A percentile compares a stretch with the other conserved stretches of the same genome.
Conservation (phyloP, 2,113 vertebrate genomes). For the Chaetodon trifascialis region DNA sequence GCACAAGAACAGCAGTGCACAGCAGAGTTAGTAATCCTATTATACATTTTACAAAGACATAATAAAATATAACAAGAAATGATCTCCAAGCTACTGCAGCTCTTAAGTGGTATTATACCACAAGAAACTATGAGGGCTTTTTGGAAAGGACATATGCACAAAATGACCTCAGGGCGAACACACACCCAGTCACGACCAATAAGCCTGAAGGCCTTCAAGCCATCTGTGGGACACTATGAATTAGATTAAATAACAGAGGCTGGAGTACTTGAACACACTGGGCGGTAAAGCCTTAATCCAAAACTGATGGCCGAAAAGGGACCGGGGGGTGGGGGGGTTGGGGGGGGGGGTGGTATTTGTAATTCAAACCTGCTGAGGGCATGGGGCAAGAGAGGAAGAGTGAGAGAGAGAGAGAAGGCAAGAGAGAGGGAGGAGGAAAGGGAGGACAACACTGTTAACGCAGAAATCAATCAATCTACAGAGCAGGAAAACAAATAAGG, state of each 20-base stretch:
- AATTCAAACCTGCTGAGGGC: constrained; percentile 48
- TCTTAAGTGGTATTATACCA: background rate
- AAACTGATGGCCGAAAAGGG: constrained; percentile 59
- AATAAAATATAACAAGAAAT: constrained; percentile 21
- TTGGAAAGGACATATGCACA: background rate
- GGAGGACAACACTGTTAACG: constrained; percentile 18
- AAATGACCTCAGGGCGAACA: background rate
- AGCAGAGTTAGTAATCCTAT: constrained; percentile 47
- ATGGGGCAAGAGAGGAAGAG: background rate
- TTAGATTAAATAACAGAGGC: constrained; percentile 46
- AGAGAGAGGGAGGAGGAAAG: background rate
- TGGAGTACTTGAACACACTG: constrained; percentile 23
- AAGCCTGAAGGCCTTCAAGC: constrained; percentile 33
- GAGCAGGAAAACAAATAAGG: background rate
- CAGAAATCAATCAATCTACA: constrained; percentile 16
- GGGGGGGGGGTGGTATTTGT: constrained; percentile 29
- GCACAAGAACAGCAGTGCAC: constrained; percentile 32
- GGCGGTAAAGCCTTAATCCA: constrained; percentile 60
- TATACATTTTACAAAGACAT: constrained; percentile 24
- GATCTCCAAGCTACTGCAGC: background rate
- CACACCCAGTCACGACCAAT: constrained; percentile 39
- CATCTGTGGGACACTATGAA: constrained; percentile 69
- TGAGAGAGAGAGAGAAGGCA: background rate
- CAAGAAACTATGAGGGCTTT: background rate
- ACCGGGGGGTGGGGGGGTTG: background rate